phyloP scores from a whole-genome alignment of 2,113 vertebrate species.

The Lanius collurio region DNA sequence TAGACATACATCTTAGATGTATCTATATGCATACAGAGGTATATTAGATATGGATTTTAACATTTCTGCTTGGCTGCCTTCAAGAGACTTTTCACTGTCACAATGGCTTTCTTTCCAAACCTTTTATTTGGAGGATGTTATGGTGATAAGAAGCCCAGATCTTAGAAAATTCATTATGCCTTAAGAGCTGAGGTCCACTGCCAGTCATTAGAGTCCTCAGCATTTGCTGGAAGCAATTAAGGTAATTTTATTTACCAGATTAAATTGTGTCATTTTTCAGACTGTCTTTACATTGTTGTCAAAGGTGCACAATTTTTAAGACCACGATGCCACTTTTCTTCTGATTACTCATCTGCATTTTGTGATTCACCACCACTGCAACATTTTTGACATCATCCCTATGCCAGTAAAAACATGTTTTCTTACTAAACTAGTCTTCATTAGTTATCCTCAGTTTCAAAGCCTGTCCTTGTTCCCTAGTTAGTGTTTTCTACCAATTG shows the following conservation, averaged over 20 bases:
- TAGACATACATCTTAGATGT: background rate
- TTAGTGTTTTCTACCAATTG: background rate
- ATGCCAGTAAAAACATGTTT: constrained; percentile 58
- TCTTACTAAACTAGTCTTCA: background rate
- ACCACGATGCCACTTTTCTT: background rate
- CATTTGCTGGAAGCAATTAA: background rate
- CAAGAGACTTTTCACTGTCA: background rate
- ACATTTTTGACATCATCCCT: constrained; percentile 57
- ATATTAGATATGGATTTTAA: background rate
- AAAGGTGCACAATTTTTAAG: background rate
- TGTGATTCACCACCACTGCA: constrained; percentile 57
- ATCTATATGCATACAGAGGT: background rate
- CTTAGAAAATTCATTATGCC: background rate
- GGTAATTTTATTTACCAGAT: background rate
- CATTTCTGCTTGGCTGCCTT: background rate
- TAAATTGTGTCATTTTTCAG: background rate
- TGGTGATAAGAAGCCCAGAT: background rate
- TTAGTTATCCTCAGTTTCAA: background rate
- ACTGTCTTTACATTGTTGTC: background rate
- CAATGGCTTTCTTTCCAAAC: background rate
- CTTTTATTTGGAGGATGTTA: constrained; percentile 5
- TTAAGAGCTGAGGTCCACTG: background rate
- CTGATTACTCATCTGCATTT: constrained; percentile 57
- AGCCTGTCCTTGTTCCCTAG: background rate
- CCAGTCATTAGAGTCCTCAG: background rate